Conservation (phyloP, 2,797 vertebrate species). For the Halcyon badia region DNA sequence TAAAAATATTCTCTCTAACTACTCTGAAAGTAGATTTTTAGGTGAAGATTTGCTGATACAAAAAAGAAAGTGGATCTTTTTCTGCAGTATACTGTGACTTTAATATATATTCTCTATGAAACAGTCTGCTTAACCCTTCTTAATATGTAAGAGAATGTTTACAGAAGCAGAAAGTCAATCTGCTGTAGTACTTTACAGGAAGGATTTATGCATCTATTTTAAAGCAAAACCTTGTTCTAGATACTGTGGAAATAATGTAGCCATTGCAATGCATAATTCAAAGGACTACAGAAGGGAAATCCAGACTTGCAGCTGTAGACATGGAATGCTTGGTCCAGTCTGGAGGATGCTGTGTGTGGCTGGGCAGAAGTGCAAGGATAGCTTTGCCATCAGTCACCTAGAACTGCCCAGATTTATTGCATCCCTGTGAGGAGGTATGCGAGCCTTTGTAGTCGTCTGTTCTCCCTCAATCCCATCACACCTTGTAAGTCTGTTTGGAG, state of each 20-base stretch:
- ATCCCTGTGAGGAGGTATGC: background rate
- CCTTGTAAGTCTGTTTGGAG: background rate
- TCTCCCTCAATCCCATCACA: background rate
- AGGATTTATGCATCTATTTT: background rate
- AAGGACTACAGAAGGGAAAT: background rate
- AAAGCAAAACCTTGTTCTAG: background rate
- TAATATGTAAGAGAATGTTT: background rate
- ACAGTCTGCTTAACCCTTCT: background rate
- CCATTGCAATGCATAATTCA: background rate
- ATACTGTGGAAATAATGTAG: background rate
- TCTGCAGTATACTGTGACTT: background rate
- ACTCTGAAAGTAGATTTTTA: background rate
- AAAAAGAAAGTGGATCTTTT: background rate
- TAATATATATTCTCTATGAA: background rate
- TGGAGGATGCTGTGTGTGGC: background rate
- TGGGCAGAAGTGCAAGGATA: background rate
- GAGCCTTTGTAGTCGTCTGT: background rate
- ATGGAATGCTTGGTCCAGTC: rapidly evolving
- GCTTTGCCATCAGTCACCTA: background rate
- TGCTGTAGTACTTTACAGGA: background rate
- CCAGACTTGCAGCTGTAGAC: background rate
- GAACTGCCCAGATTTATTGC: background rate
- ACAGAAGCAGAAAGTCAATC: background rate
- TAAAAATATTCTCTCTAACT: constrained; percentile 9
- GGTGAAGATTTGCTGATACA: background rate